Conservation (phyloP, 1,140 invertebrate genomes). For the Polypedilum pembai region DNA sequence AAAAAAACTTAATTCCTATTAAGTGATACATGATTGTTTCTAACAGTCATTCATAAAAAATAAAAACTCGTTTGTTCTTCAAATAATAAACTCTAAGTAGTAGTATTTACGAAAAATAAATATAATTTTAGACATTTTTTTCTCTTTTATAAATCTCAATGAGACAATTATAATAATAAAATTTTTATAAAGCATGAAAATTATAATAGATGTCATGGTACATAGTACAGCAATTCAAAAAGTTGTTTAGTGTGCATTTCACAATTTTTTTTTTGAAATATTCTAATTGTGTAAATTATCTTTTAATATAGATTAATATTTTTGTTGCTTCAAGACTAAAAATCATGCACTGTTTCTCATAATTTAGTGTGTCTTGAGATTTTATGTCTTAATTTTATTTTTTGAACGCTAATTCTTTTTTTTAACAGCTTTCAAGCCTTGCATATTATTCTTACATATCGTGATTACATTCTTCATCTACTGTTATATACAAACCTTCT, state of each 20-base stretch:
- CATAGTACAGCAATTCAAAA: no score
- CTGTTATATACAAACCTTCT: slow-evolving; percentile 78
- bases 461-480: slow-evolving; percentile 55
- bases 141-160: no score
- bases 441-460: slow-evolving; percentile 35
- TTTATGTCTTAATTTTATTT: neutral
- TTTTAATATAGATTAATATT: neutral
- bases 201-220: no score
- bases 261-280: neutral
- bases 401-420: neutral
- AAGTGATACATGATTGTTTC: neutral
- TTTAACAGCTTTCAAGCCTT: slow-evolving; percentile 32
- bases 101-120: neutral
- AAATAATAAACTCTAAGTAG: neutral
- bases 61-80: neutral
- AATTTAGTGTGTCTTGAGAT: neutral
- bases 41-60: neutral
- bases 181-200: no score
- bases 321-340: neutral
- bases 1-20: neutral
- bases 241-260: neutral
- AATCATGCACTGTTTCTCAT: neutral
- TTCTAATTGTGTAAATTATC: neutral
- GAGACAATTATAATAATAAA: no score
- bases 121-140: no score